Conservation (phyloP, 1,140 invertebrate species). For the Drosophila tristis region DNA sequence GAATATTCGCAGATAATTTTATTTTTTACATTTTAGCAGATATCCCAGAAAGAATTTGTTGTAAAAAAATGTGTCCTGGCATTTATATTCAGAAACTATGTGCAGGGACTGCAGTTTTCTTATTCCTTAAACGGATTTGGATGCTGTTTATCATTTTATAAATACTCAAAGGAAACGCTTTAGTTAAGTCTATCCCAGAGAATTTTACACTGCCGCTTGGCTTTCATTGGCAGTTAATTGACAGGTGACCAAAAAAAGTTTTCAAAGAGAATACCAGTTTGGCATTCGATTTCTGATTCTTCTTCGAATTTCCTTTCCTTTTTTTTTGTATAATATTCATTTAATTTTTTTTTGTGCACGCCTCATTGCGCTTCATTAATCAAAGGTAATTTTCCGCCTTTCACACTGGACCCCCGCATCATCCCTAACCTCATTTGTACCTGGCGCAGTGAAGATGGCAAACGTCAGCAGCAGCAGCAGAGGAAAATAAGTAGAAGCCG, state of each 20-base stretch:
- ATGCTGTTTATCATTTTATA: no score
- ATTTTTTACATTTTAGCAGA: no score
- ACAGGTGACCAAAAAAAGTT: background rate
- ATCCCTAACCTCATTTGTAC: constrained; percentile 21
- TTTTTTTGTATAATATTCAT: constrained; percentile 51
- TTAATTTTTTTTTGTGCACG: constrained; percentile 45
- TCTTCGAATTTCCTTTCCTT: constrained; percentile 17
- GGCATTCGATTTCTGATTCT: constrained; percentile 11
- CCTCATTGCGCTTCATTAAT: constrained; percentile 76
- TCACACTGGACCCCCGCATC: constrained; percentile 26
- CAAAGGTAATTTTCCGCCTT: constrained; percentile 79
- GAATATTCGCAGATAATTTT: no score
- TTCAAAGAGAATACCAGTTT: constrained; percentile 29
- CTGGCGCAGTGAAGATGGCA: constrained; percentile 63
- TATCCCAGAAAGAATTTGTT: background rate
- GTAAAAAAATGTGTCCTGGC: no score
- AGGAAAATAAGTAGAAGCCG: constrained; percentile 12
- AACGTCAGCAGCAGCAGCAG: constrained; percentile 55
- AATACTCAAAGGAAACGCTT: no score
- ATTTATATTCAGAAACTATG: no score
- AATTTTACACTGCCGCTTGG: no score
- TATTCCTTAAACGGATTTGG: no score
- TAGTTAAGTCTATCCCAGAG: no score
- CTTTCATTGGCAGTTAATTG: no score
- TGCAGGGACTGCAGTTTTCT: background rate